Percentiles rank a stretch among this genome's conserved stretches.
phyloP scores from a whole-genome alignment of 2,797 vertebrate species.

The Hemibagrus guttatus region DNA sequence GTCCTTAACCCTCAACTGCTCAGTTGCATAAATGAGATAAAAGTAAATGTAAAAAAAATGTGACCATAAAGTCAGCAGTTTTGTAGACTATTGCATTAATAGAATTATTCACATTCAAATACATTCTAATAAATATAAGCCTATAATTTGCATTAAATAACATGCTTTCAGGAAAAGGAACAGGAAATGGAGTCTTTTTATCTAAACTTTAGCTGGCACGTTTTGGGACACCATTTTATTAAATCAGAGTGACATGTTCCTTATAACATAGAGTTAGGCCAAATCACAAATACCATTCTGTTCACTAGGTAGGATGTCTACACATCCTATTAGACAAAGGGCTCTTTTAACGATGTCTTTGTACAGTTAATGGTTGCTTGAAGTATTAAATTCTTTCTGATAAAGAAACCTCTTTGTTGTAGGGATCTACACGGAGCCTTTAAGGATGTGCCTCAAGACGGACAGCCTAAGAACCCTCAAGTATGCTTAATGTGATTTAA shows the following conservation, averaged over 20 bases:
- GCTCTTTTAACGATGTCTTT: background rate
- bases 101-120: background rate
- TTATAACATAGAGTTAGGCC: background rate
- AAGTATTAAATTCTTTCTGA: background rate
- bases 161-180: background rate
- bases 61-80: background rate
- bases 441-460: background rate
- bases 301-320: background rate
- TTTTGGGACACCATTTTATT: background rate
- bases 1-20: too few relatives aligned
- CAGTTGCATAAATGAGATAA: too few relatives aligned
- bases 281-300: background rate
- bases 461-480: background rate
- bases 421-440: background rate
- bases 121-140: background rate
- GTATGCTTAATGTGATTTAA: background rate
- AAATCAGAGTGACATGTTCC: background rate
- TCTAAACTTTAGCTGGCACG: background rate
- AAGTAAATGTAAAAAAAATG: too few relatives aligned
- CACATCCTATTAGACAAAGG: background rate
- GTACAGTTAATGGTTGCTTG: background rate
- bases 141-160: background rate
- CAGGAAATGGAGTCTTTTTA: background rate
- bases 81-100: background rate
- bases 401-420: background rate